Evolutionary conservation across 1,140 invertebrate genomes (phyloP).

Genomic region (Lepidurus packardi): DNA sequence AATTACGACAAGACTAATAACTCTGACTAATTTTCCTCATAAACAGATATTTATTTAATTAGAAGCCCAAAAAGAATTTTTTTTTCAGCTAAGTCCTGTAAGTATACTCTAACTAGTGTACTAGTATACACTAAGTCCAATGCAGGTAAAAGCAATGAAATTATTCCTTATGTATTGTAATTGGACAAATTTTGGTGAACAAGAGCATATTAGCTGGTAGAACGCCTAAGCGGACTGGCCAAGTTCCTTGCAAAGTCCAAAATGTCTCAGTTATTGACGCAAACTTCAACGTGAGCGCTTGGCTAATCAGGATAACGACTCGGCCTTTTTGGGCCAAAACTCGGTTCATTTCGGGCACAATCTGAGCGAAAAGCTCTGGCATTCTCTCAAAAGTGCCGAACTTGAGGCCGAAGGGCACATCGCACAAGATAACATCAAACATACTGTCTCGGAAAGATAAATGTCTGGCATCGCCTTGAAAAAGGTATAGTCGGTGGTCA

Average conservation of each 20-base stretch:
- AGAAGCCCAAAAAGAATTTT: no score
- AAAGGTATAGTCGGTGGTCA: background rate
- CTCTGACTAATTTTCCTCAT: no score
- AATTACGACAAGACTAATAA: no score
- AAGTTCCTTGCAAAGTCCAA: background rate
- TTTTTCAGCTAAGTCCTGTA: no score
- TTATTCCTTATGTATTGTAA: background rate
- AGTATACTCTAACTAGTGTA: no score
- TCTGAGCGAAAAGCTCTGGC: background rate
- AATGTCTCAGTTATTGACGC: background rate
- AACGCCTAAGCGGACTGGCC: background rate
- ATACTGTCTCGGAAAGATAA: constrained; percentile 1
- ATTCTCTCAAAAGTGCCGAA: constrained; percentile 26
- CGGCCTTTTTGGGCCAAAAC: constrained; percentile 26
- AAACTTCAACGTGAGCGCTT: background rate
- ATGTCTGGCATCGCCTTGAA: constrained; percentile 29
- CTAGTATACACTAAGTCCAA: no score
- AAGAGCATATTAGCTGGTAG: background rate
- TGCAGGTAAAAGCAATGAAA: no score
- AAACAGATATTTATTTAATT: no score
- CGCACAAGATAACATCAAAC: constrained; percentile 34
- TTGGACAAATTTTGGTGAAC: background rate
- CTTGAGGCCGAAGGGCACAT: constrained; percentile 36
- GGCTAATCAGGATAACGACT: constrained; percentile 33
- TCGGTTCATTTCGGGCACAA: constrained; percentile 27